phyloP scores from a whole-genome alignment of 2,888 invertebrate species.

The Drosophila flavopinicola region DNA sequence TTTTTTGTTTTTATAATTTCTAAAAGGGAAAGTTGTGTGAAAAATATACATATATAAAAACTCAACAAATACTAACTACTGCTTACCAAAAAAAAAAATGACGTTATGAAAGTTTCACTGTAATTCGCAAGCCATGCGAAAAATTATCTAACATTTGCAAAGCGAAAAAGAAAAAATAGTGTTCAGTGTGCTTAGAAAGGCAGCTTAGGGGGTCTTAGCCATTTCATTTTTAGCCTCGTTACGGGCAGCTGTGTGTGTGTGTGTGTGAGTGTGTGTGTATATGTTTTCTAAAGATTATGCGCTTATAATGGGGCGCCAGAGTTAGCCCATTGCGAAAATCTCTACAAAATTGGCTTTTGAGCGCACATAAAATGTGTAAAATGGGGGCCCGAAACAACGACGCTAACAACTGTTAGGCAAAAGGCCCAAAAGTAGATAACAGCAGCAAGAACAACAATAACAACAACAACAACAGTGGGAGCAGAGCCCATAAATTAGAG shows the following conservation, averaged over 20 bases:
- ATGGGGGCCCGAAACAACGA: constrained; percentile 47
- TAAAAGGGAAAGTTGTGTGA: no score
- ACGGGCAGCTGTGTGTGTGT: constrained; percentile 22
- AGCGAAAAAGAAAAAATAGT: constrained; percentile 1
- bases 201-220: constrained; percentile 58
- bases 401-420: constrained; percentile 68
- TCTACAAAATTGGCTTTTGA: constrained; percentile 79
- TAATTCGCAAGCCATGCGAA: constrained; percentile 46
- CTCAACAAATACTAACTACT: no score
- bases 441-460: constrained; percentile 12
- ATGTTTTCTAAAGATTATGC: constrained; percentile 75
- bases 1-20: no score
- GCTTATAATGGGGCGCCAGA: constrained; percentile 78
- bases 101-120: constrained; percentile 38
- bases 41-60: no score
- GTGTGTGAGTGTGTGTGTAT: constrained; percentile 26
- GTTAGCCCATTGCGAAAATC: constrained; percentile 66
- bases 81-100: no score
- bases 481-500: constrained; percentile 66
- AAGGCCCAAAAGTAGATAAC: constrained; percentile 55
- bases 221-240: constrained; percentile 65
- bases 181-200: constrained; percentile 23
- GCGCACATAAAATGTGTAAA: constrained; percentile 76
- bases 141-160: constrained; percentile 67
- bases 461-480: constrained; percentile 28